phyloP scores from a whole-genome alignment of 2,113 vertebrate genomes.

The Tragelaphus strepsiceros region DNA sequence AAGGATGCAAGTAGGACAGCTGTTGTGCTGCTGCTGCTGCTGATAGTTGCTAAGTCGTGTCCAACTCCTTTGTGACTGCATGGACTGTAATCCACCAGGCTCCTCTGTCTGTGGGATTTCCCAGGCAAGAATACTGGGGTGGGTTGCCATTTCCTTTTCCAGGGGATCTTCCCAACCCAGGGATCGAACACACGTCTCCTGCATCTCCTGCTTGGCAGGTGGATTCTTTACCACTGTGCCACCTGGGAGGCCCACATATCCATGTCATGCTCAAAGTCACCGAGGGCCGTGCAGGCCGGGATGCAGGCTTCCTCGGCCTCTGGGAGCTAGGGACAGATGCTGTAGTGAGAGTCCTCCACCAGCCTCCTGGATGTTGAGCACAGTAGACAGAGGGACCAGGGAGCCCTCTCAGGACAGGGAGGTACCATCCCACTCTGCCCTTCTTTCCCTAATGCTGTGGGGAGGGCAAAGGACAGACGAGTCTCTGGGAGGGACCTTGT shows the following conservation, averaged over 20 bases:
- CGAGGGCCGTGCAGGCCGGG: not conserved
- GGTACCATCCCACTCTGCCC: not conserved
- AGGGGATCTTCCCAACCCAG: not conserved
- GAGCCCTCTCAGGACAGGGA: not conserved
- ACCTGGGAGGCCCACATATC: not conserved
- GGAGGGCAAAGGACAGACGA: not conserved
- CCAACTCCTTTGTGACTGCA: not conserved
- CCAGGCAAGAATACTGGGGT: not conserved
- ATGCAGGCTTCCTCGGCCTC: not conserved
- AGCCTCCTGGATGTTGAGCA: not conserved
- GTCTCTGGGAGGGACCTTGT: fast-evolving
- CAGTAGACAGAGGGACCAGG: not conserved
- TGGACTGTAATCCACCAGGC: not conserved
- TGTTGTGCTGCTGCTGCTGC: not conserved
- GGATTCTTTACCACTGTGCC: not conserved
- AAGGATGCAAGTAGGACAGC: not conserved
- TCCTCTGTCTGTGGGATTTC: not conserved
- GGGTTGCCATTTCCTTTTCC: not conserved
- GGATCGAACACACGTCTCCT: not conserved
- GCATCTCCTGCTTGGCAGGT: not conserved
- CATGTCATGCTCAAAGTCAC: not conserved
- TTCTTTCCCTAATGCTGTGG: not conserved
- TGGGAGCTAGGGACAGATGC: not conserved
- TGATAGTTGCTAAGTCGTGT: not conserved
- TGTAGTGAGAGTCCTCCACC: not conserved